Evolutionary conservation across 2,888 invertebrate species (phyloP).

Genomic region (Plebejus anna): DNA sequence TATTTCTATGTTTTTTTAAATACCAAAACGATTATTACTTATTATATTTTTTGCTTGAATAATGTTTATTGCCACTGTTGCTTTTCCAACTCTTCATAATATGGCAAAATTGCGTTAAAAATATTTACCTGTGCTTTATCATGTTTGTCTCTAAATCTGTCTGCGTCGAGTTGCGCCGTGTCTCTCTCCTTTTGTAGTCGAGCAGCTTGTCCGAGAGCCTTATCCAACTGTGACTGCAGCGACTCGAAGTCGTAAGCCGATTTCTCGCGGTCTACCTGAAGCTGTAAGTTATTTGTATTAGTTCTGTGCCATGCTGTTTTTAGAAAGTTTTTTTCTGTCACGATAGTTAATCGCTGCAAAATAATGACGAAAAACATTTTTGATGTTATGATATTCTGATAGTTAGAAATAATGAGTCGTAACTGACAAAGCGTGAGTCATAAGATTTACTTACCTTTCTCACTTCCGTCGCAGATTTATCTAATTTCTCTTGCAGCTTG

Average conservation of each 20-base stretch:
- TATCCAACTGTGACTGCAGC: constrained; percentile 93
- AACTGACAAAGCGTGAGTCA: background rate
- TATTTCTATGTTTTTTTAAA: background rate
- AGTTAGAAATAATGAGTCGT: background rate
- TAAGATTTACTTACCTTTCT: constrained; percentile 86
- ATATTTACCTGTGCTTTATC: constrained; percentile 88
- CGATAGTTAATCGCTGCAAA: background rate
- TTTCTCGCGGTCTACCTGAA: constrained; percentile 95
- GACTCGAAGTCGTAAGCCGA: constrained; percentile 94
- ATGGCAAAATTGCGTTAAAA: too few relatives aligned
- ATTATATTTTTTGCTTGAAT: too few relatives aligned
- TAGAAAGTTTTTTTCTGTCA: too few relatives aligned
- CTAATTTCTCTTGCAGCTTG: constrained; percentile 92
- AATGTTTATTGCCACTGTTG: too few relatives aligned
- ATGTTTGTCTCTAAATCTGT: constrained; percentile 92
- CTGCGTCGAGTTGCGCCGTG: constrained; percentile 89
- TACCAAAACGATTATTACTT: constrained; percentile 35
- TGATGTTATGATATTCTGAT: background rate
- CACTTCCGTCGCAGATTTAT: constrained; percentile 89
- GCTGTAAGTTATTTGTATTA: constrained; percentile 57
- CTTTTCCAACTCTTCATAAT: too few relatives aligned
- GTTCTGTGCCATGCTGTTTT: background rate
- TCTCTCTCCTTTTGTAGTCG: constrained; percentile 95
- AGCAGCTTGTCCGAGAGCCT: constrained; percentile 91
- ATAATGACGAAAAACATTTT: background rate